Conservation (phyloP, 1,140 invertebrate species). For the Cherax quadricarinatus region DNA sequence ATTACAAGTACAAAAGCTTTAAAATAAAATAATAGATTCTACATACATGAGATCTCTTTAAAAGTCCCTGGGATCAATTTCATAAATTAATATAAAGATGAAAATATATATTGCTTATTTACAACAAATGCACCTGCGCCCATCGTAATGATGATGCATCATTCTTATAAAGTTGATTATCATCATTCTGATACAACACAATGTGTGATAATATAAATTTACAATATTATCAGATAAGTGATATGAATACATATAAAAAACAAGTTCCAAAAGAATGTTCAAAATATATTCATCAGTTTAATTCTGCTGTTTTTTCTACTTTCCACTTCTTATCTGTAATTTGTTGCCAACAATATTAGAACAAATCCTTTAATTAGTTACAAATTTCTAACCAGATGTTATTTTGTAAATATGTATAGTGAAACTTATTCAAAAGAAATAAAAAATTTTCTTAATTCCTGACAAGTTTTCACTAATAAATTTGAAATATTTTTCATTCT, state of each 20-base stretch:
- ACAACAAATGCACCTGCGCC: background rate
- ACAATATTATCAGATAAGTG: background rate
- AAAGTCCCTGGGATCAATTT: conserved; percentile 3
- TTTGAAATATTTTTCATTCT: background rate
- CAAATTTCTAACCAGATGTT: background rate
- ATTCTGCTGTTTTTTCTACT: background rate
- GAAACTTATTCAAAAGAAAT: background rate
- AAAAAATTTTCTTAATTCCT: background rate
- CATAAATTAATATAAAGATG: conserved; percentile 1
- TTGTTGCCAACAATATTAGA: background rate
- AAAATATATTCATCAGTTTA: background rate
- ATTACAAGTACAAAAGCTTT: conserved; percentile 13
- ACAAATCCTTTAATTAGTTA: background rate
- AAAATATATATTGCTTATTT: background rate
- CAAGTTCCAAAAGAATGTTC: background rate
- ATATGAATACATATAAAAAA: background rate
- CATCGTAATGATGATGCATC: background rate
- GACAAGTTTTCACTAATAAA: background rate
- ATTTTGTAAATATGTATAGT: too few species aligned
- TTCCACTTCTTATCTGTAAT: background rate
- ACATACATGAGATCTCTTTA: background rate
- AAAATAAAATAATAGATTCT: background rate
- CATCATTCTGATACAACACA: background rate
- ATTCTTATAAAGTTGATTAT: too few species aligned
- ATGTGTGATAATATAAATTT: background rate